phyloP scores from a whole-genome alignment of 2,888 invertebrate genomes.

The Sesia bembeciformis region DNA sequence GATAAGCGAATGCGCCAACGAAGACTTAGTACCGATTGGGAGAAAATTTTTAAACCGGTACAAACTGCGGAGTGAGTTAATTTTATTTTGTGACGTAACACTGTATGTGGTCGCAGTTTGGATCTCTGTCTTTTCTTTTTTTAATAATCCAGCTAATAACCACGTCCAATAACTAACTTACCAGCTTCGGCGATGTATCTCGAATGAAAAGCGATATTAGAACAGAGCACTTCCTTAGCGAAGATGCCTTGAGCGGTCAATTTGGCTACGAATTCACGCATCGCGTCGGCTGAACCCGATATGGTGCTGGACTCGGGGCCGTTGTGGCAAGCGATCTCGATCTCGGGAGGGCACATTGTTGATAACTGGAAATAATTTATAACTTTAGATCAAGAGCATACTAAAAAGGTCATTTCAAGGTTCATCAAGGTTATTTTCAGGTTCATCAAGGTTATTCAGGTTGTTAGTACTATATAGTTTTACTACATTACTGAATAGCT shows the following conservation, averaged over 20 bases:
- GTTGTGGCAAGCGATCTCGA: slow-evolving; percentile 88
- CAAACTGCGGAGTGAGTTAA: no score
- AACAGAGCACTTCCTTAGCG: slow-evolving; percentile 71
- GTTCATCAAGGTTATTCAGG: not conserved
- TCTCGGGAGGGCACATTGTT: slow-evolving; percentile 68
- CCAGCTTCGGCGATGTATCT: slow-evolving; percentile 82
- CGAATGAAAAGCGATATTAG: slow-evolving; percentile 93
- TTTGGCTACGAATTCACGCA: slow-evolving; percentile 71
- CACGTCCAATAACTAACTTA: slow-evolving; percentile 9
- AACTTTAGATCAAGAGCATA: no score
- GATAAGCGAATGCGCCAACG: no score
- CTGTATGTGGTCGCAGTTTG: no score
- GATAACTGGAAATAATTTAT: slow-evolving; percentile 24
- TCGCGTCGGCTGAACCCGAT: slow-evolving; percentile 80
- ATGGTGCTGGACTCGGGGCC: slow-evolving; percentile 84
- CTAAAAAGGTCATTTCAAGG: no score
- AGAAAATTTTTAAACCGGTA: no score
- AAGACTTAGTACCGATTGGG: no score
- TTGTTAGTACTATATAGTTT: not conserved
- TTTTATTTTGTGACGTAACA: no score
- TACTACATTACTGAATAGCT: not conserved
- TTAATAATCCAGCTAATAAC: no score
- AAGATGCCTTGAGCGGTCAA: slow-evolving; percentile 50
- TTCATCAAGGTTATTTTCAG: no score
- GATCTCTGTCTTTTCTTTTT: no score